phyloP scores from a whole-genome alignment of 2,113 vertebrate species.

The Paradoxurus hermaphroditus region DNA sequence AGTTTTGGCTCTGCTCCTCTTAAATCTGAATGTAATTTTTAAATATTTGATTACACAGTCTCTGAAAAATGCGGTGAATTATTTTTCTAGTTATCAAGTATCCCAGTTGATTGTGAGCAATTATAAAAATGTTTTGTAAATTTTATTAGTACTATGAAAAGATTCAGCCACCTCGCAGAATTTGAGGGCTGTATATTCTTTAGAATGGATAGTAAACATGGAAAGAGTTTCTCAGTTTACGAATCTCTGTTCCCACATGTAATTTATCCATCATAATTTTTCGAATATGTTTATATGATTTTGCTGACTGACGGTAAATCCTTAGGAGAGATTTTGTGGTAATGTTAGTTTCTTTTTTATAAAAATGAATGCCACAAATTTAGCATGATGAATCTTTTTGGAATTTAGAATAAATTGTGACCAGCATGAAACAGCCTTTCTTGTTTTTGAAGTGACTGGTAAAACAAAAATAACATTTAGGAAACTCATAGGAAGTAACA shows the following conservation, averaged over 20 bases:
- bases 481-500: not conserved
- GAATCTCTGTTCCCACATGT: not conserved
- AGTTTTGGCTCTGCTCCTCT: not conserved
- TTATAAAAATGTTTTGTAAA: not conserved
- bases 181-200: not conserved
- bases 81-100: conserved; percentile 21
- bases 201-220: not conserved
- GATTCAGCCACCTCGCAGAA: not conserved
- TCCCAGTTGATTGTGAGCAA: not conserved
- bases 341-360: conserved; percentile 56
- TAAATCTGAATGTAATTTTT: not conserved
- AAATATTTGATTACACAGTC: not conserved
- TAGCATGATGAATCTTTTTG: conserved; percentile 41
- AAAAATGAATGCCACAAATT: conserved; percentile 49
- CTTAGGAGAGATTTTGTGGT: conserved; percentile 53
- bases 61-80: not conserved
- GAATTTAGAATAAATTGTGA: conserved; percentile 37
- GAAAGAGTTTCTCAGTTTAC: not conserved
- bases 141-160: not conserved
- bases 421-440: not conserved
- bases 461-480: conserved; percentile 1
- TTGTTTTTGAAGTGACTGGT: not conserved
- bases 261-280: conserved; percentile 43
- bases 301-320: conserved; percentile 55
- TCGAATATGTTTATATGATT: not conserved